A percentile compares a stretch with the other conserved stretches of the same genome.
Conservation (phyloP, 2,113 vertebrate species). For the Turdus rufiventris region DNA sequence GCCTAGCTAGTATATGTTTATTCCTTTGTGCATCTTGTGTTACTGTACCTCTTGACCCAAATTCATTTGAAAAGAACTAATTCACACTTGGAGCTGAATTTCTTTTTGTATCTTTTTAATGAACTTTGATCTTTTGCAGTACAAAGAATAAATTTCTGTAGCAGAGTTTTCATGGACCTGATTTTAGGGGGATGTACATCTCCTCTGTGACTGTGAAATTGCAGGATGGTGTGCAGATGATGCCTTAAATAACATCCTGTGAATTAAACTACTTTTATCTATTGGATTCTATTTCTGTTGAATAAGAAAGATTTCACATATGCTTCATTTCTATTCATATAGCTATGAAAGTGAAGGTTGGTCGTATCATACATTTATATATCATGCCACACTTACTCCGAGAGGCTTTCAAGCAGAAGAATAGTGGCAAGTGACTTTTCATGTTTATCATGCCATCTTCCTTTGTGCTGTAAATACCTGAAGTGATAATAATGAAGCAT, state of each 20-base stretch:
- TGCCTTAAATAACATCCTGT: background rate
- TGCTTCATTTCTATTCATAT: background rate
- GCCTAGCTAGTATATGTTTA: background rate
- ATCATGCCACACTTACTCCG: background rate
- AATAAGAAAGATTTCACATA: background rate
- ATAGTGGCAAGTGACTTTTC: background rate
- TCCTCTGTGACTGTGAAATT: background rate
- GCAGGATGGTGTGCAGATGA: background rate
- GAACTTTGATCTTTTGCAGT: background rate
- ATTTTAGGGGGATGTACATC: background rate
- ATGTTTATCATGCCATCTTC: background rate
- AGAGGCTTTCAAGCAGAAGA: background rate
- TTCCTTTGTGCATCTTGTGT: background rate
- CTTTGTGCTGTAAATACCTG: background rate
- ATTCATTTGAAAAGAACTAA: background rate
- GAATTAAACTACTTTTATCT: background rate
- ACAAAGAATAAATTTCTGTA: background rate
- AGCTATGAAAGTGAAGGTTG: background rate
- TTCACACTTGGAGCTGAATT: background rate
- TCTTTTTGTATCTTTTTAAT: background rate
- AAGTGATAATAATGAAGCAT: background rate
- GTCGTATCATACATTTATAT: background rate
- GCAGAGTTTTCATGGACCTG: background rate
- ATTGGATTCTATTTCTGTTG: background rate
- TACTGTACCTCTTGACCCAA: background rate